Conservation (phyloP, 2,888 invertebrate genomes). For the Metalampra italica region DNA sequence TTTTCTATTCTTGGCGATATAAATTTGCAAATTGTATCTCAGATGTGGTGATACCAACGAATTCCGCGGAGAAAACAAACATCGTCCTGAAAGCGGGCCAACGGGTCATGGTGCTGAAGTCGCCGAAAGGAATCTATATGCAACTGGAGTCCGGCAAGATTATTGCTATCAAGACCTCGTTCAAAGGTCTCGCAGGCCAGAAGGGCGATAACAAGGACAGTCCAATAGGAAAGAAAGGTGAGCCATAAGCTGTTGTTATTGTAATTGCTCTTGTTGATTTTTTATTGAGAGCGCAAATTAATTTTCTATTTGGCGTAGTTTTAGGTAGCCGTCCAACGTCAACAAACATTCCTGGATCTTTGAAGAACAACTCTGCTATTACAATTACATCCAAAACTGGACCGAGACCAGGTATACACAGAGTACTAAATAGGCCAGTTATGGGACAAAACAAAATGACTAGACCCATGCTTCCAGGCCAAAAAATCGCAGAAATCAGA, state of each 20-base stretch:
- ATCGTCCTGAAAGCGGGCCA: conserved; percentile 96
- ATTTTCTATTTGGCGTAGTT: conserved; percentile 34
- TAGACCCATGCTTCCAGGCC: conserved; percentile 57
- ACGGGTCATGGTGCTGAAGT: conserved; percentile 95
- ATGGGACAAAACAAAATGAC: conserved; percentile 53
- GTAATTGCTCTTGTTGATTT: background rate
- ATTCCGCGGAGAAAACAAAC: conserved; percentile 92
- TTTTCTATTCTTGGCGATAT: too few species aligned
- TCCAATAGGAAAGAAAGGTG: conserved; percentile 68
- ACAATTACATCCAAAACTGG: conserved; percentile 76
- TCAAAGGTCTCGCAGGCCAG: conserved; percentile 79
- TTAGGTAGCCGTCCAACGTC: conserved; percentile 54
- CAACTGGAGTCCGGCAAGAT: conserved; percentile 96
- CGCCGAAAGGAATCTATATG: conserved; percentile 97
- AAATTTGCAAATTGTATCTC: conserved; percentile 8
- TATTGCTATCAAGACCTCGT: conserved; percentile 91
- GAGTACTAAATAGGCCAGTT: conserved; percentile 54
- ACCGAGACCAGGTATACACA: conserved; percentile 53
- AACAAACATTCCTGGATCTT: conserved; percentile 64
- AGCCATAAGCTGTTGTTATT: conserved; percentile 8
- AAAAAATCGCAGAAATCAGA: conserved; percentile 63
- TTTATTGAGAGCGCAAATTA: background rate
- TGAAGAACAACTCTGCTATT: conserved; percentile 80
- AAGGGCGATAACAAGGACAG: conserved; percentile 60
- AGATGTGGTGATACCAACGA: conserved; percentile 96